phyloP scores from a whole-genome alignment of 1,140 invertebrate genomes.

The Protaetia brevitarsis region DNA sequence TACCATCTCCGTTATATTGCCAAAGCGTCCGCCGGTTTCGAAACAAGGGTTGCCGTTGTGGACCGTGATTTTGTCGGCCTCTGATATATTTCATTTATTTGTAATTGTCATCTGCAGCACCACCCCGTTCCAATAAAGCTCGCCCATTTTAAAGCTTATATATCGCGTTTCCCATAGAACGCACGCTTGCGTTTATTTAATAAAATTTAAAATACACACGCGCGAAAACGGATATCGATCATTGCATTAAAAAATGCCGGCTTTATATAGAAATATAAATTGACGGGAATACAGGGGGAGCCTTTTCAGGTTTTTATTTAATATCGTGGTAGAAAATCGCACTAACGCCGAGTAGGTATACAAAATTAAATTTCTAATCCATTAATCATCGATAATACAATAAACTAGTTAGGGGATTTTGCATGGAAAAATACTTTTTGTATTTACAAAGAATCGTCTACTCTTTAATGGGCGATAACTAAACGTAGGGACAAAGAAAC shows the following conservation, averaged over 20 bases:
- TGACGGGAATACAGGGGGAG: not conserved
- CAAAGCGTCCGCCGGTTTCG: not conserved
- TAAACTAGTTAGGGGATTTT: constrained; percentile 22
- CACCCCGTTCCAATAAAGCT: not conserved
- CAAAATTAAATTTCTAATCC: constrained; percentile 17
- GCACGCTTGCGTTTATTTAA: not conserved
- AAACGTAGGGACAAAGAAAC: constrained; percentile 2
- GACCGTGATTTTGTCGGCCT: not conserved
- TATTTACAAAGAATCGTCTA: not conserved
- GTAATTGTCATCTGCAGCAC: not conserved
- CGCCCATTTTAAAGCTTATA: not conserved
- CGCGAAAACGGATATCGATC: not conserved
- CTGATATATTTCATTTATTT: not conserved
- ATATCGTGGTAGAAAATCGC: not conserved
- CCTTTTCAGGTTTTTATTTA: not conserved
- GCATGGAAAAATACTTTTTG: constrained; percentile 21
- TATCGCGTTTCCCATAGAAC: not conserved
- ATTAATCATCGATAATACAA: constrained; percentile 22
- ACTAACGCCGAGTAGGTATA: too few species aligned
- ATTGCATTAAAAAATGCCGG: not conserved
- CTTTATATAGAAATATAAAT: not conserved
- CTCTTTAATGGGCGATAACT: constrained; percentile 16
- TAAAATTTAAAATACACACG: constrained; percentile 8
- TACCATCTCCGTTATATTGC: too few species aligned
- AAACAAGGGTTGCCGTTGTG: not conserved